phyloP scores from a whole-genome alignment of 2,888 invertebrate species.

The Ctenicera cuprea region DNA sequence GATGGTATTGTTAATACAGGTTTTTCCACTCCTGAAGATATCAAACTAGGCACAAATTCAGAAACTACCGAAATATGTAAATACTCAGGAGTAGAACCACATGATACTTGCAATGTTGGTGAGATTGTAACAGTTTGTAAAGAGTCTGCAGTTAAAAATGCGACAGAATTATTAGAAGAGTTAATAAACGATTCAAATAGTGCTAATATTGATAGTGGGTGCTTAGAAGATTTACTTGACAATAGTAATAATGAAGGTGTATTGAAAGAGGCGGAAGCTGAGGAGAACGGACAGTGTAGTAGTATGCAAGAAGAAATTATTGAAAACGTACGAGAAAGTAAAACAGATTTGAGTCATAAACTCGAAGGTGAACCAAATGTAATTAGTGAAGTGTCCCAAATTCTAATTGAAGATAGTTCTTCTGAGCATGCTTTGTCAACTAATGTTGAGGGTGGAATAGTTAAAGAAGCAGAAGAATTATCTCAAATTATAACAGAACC shows the following conservation, averaged over 20 bases:
- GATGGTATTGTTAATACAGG: not conserved
- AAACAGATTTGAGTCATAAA: not conserved
- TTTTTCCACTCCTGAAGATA: not conserved
- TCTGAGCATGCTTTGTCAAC: no score
- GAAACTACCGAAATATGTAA: not conserved
- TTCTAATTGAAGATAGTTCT: no score
- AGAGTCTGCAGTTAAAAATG: not conserved
- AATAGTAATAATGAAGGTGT: not conserved
- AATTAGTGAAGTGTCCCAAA: no score
- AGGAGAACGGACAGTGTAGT: not conserved
- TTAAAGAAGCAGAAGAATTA: no score
- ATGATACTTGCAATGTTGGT: not conserved
- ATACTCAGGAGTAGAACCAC: not conserved
- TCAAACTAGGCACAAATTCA: not conserved
- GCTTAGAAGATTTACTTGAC: not conserved
- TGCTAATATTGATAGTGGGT: not conserved
- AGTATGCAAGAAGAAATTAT: not conserved
- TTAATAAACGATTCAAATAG: not conserved
- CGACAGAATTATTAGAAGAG: conserved; percentile 12
- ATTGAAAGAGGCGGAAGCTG: not conserved
- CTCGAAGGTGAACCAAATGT: no score
- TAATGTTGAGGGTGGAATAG: no score
- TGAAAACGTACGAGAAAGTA: not conserved
- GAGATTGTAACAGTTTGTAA: not conserved
- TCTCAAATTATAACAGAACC: no score